phyloP scores from a whole-genome alignment of 2,888 invertebrate species.

The Caenorhabditis sp. region DNA sequence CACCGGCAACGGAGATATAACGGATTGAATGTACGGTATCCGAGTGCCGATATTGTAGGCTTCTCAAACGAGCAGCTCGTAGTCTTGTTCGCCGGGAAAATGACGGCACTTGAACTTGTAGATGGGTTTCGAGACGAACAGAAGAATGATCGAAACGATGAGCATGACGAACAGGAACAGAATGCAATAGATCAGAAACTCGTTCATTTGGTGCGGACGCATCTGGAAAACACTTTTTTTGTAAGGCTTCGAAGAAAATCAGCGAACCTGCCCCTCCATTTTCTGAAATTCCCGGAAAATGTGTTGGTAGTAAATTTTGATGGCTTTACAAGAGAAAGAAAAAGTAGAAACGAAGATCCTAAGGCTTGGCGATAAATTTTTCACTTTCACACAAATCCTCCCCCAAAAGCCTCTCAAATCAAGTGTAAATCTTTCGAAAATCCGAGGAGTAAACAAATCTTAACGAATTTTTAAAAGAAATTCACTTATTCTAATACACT shows the following conservation, averaged over 20 bases:
- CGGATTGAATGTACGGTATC: no score
- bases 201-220: conserved; percentile 55
- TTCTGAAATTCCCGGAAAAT: not conserved
- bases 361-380: no score
- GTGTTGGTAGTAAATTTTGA: not conserved
- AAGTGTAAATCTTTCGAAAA: no score
- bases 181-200: conserved; percentile 54
- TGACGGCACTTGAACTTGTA: conserved; percentile 50
- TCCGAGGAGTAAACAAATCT: conserved; percentile 1
- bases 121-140: conserved; percentile 53
- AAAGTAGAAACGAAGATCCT: no score
- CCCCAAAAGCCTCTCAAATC: no score
- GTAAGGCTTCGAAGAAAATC: not conserved
- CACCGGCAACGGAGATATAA: no score
- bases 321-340: no score
- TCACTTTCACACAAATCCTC: no score
- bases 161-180: conserved; percentile 52
- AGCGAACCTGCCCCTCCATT: not conserved
- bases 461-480: not conserved
- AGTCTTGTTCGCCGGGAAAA: conserved; percentile 61
- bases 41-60: not conserved
- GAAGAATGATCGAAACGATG: conserved; percentile 46
- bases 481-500: no score
- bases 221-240: conserved; percentile 51
- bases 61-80: conserved; percentile 53